Base-by-base conservation (phyloP, 1,140 invertebrate genomes). In the Uloborus diversus region DNA sequence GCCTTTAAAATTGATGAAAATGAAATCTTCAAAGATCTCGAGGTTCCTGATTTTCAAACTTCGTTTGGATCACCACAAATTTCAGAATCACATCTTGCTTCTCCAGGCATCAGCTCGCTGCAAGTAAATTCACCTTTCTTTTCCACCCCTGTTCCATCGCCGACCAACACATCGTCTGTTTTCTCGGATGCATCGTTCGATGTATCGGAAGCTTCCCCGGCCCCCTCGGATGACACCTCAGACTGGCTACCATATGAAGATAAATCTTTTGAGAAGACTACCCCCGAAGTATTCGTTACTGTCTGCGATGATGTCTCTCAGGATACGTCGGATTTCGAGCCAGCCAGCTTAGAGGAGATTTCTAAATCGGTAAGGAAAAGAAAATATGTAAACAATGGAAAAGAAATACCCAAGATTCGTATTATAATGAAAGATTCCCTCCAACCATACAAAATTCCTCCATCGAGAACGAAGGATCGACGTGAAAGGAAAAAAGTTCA, bases 401-500 rank as follows among this genome's bases (percentile, higher is more conserved):
- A 66, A 25, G 32, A 56, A 42, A 66, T 78, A 27, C 73, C 73
- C 11, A 78, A 78, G 20, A 4, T 78, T 4, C 9, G 37, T 11
- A 62, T 78, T 9, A 42, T 37, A 4, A 30, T 78, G 17, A 37
- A 53, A 13, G 35, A 64, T 33, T 7, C 47, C 1, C 57, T 65
- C 49, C 73, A 65, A 14, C 73, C 73, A 0, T 65, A 69, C 13
- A 11, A 25, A 14, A 69, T 30, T 27, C 4, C 56, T 3, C 27
- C 27, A 9, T 32, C 53, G 4, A 32, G 27, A 25, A n/a, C 13
- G 7, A 53, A 65, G 37, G 23, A 59, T 20, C 35, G 69, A 59
- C 35, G 20, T 23, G 64, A 66, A n/a, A 57, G 76, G 17, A 79
- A 79, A 56, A 79, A 79, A 35, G 65, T 79, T 1, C 76, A 79